A percentile compares a stretch with the other conserved stretches of the same genome.
phyloP scores from a whole-genome alignment of 2,113 vertebrate genomes.

The Sula dactylatra region DNA sequence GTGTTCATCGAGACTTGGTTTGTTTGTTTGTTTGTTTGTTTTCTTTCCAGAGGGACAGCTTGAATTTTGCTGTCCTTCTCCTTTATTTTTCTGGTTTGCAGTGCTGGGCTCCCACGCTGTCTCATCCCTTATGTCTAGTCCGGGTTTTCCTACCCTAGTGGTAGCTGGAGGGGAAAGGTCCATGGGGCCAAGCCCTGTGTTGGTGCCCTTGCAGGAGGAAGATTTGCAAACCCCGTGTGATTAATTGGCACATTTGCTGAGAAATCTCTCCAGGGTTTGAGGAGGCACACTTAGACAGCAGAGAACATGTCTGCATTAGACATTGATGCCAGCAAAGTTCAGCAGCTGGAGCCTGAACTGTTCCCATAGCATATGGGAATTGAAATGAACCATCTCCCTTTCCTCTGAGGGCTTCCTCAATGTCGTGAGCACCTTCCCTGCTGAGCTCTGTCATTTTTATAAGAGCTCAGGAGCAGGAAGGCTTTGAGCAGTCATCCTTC shows the following conservation, averaged over 20 bases:
- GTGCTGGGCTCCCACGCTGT: not conserved
- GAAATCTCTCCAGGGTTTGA: not conserved
- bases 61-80: not conserved
- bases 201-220: rapidly evolving
- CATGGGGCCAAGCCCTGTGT: rapidly evolving
- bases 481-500: not conserved
- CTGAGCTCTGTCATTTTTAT: not conserved
- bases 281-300: not conserved
- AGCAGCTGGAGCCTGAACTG: not conserved
- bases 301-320: not conserved
- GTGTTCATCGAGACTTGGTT: not conserved
- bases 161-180: rapidly evolving
- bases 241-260: not conserved
- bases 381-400: not conserved
- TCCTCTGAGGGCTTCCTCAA: not conserved
- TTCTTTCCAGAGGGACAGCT: not conserved
- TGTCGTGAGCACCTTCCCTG: not conserved
- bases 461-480: not conserved
- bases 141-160: not conserved
- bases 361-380: not conserved
- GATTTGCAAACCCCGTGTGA: not conserved
- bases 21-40: not conserved
- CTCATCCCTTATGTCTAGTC: not conserved
- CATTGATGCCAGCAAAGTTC: not conserved
- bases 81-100: not conserved